Evolutionary conservation across 1,140 invertebrate genomes (phyloP).

Genomic region (Aplysia californica): DNA sequence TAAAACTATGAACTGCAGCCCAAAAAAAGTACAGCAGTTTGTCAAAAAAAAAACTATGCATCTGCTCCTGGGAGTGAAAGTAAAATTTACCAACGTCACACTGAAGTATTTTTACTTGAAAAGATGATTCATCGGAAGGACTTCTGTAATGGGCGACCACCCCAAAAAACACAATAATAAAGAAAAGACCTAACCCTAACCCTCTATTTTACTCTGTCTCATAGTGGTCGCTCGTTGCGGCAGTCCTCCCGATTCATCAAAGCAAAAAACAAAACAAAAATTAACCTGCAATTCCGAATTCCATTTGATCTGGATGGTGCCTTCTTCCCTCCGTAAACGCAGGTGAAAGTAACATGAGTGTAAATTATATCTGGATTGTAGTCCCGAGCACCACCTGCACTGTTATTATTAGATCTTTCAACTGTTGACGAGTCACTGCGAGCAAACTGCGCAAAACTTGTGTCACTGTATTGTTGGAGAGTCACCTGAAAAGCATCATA

Average conservation of each 20-base stretch:
- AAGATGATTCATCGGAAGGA: neutral
- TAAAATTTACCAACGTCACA: no score
- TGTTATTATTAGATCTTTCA: no score
- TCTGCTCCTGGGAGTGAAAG: no score
- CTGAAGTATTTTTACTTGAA: neutral
- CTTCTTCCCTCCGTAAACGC: slow-evolving; percentile 16
- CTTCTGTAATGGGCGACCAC: neutral
- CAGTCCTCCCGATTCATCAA: no score
- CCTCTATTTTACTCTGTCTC: neutral
- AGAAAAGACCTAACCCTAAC: neutral
- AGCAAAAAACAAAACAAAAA: neutral
- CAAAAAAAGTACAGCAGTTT: no score
- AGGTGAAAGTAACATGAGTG: slow-evolving; percentile 4
- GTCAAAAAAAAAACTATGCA: no score
- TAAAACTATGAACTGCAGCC: no score
- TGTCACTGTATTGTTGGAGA: slow-evolving; percentile 19
- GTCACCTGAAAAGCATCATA: slow-evolving; percentile 24
- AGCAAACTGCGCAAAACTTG: slow-evolving; percentile 17
- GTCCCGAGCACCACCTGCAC: neutral
- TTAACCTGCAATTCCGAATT: slow-evolving; percentile 13
- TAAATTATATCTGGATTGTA: slow-evolving; percentile 21
- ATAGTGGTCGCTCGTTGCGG: neutral
- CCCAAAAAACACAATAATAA: no score
- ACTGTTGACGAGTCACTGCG: slow-evolving; percentile 16
- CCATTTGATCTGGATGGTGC: slow-evolving; percentile 6